A percentile compares a stretch with the other conserved stretches of the same genome.
These are phyloP conservation scores for Catharus fuscescens DNA, from an alignment of 2,113 vertebrate species.

Conservation along the genomic window DNA sequence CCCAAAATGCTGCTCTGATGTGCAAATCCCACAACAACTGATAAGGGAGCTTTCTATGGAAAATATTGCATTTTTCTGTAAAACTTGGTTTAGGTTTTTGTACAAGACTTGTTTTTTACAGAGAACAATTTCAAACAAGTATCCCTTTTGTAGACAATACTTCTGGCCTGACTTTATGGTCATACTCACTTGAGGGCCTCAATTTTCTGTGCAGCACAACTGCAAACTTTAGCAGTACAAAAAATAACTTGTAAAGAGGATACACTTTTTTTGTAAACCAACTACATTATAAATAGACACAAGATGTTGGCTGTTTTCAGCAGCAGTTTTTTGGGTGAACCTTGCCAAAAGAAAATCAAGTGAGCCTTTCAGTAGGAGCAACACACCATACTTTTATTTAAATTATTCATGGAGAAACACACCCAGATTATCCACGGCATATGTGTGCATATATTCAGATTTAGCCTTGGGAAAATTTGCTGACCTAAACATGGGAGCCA, in stretches of 20 bases:
- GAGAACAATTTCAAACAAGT: not conserved
- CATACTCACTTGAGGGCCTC: not conserved
- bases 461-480: constrained; percentile 35
- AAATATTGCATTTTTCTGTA: not conserved
- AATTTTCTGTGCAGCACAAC: not conserved
- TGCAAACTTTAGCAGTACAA: not conserved
- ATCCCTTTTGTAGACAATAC: not conserved
- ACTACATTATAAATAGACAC: not conserved
- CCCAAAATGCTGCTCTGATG: not conserved
- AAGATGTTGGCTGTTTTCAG: constrained; percentile 13
- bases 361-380: constrained; percentile 1
- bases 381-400: not conserved
- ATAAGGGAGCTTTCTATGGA: not conserved
- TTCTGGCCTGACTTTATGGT: not conserved
- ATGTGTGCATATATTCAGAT: not conserved
- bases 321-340: not conserved
- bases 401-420: constrained; percentile 23
- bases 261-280: not conserved
- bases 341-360: constrained; percentile 27
- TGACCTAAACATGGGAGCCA: constrained; percentile 6
- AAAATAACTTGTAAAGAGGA: not conserved
- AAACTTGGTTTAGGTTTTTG: not conserved
- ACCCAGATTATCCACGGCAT: not conserved
- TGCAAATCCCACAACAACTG: not conserved
- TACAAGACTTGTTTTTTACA: not conserved